A percentile compares a stretch with the other conserved stretches of the same genome.
Conservation (phyloP, 1,140 invertebrate species). For the Penaeus chinensis region DNA sequence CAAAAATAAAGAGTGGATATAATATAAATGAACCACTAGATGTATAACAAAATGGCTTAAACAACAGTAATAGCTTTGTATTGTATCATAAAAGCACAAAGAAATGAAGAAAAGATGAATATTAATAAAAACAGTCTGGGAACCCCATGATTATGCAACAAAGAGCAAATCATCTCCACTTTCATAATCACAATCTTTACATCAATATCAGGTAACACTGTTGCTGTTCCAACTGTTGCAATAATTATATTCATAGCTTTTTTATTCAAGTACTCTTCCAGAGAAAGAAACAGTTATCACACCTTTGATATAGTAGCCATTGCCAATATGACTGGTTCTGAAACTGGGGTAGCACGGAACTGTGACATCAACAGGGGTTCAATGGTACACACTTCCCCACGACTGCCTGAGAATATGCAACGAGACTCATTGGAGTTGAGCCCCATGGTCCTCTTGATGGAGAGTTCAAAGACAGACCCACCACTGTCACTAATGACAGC, state of each 20-base stretch:
- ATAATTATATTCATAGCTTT: background rate
- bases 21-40: too few relatives aligned
- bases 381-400: slow-evolving; percentile 92
- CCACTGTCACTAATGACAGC: slow-evolving; percentile 93
- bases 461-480: slow-evolving; percentile 96
- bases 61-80: too few relatives aligned
- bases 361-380: slow-evolving; percentile 81
- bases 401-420: slow-evolving; percentile 75
- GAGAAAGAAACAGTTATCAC: slow-evolving; percentile 43
- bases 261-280: background rate
- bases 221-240: too few relatives aligned
- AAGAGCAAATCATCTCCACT: too few relatives aligned
- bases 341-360: slow-evolving; percentile 78
- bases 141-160: too few relatives aligned
- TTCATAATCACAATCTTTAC: too few relatives aligned
- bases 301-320: slow-evolving; percentile 92
- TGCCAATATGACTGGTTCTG: slow-evolving; percentile 84
- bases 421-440: slow-evolving; percentile 88
- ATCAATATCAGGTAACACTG: too few relatives aligned
- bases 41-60: too few relatives aligned
- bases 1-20: too few relatives aligned
- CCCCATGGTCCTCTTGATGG: slow-evolving; percentile 89
- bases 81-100: too few relatives aligned
- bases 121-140: too few relatives aligned
- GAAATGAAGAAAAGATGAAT: too few relatives aligned